Evolutionary conservation across 2,888 invertebrate genomes (phyloP).

Genomic region (Ochropacha duplaris): DNA sequence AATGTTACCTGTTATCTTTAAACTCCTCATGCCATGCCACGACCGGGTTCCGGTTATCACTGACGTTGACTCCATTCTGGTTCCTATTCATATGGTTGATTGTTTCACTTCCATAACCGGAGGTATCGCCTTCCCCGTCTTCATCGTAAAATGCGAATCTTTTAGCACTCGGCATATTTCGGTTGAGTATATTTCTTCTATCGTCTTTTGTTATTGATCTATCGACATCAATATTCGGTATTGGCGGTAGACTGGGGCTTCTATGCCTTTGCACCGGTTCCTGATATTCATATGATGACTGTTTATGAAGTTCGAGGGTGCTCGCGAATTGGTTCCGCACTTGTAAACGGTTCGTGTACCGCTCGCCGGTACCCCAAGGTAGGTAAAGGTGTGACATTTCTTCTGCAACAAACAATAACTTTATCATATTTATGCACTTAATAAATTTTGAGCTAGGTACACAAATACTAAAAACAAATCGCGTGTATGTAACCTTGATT

Average conservation of each 20-base stretch:
- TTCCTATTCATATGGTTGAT: constrained; percentile 77
- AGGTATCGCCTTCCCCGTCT: constrained; percentile 88
- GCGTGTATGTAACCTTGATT: not conserved
- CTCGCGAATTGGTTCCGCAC: constrained; percentile 77
- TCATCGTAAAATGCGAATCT: constrained; percentile 77
- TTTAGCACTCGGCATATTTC: constrained; percentile 71
- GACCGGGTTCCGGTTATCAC: constrained; percentile 51
- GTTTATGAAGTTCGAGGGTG: constrained; percentile 71
- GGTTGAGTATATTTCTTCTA: constrained; percentile 53
- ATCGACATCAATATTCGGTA: constrained; percentile 72
- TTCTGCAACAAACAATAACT: constrained; percentile 80
- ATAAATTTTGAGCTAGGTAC: constrained; percentile 1
- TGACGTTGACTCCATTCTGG: constrained; percentile 45
- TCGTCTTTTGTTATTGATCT: constrained; percentile 55
- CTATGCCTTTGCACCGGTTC: constrained; percentile 76
- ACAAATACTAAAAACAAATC: not conserved
- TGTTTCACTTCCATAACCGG: constrained; percentile 92
- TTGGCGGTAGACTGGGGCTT: constrained; percentile 88
- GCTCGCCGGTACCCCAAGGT: constrained; percentile 87
- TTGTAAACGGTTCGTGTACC: constrained; percentile 69
- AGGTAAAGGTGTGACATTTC: constrained; percentile 90
- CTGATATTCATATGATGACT: constrained; percentile 70
- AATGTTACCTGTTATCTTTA: constrained; percentile 61
- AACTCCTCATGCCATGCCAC: constrained; percentile 74
- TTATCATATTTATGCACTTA: not conserved